A percentile compares a stretch with the other conserved stretches of the same genome.
Conservation (phyloP, 35 echinoderm and acorn worm genomes). For the Ophiothrix spiculata region DNA sequence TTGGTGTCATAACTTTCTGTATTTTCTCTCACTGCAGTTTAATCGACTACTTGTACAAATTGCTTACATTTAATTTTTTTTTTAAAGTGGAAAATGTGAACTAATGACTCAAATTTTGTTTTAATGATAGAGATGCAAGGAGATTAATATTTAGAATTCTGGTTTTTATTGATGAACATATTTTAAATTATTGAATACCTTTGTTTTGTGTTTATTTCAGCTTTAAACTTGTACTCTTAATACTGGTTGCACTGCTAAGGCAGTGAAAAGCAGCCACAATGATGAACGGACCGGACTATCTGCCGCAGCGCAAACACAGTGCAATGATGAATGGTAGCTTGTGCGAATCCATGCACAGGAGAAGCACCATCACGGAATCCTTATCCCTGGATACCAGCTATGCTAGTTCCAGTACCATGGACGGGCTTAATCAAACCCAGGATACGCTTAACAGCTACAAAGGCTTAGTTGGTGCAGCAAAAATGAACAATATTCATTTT, state of each 20-base stretch:
- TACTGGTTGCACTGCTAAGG: neutral
- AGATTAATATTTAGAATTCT: neutral
- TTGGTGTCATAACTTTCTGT: too few relatives aligned
- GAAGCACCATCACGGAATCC: neutral
- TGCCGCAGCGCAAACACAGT: too few relatives aligned
- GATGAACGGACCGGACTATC: neutral
- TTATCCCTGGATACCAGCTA: slow-evolving; percentile 52
- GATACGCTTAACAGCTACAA: neutral
- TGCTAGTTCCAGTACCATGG: slow-evolving; percentile 30
- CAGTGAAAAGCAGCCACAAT: neutral
- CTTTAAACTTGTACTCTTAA: neutral
- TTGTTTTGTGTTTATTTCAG: neutral
- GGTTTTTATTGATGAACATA: neutral
- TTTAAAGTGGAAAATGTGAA: neutral
- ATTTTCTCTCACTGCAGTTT: too few relatives aligned
- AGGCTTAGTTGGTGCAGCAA: neutral
- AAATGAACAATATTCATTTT: neutral
- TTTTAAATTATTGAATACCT: neutral
- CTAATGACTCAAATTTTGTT: neutral
- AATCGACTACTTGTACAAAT: too few relatives aligned
- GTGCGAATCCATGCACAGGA: neutral
- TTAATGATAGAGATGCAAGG: too few relatives aligned
- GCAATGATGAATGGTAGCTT: too few relatives aligned
- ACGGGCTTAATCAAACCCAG: neutral
- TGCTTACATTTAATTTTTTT: too few relatives aligned